A percentile compares a stretch with the other conserved stretches of the same genome.
Evolutionary conservation across 2,797 vertebrate species (phyloP).

Genomic region (Sibirionetta formosa): DNA sequence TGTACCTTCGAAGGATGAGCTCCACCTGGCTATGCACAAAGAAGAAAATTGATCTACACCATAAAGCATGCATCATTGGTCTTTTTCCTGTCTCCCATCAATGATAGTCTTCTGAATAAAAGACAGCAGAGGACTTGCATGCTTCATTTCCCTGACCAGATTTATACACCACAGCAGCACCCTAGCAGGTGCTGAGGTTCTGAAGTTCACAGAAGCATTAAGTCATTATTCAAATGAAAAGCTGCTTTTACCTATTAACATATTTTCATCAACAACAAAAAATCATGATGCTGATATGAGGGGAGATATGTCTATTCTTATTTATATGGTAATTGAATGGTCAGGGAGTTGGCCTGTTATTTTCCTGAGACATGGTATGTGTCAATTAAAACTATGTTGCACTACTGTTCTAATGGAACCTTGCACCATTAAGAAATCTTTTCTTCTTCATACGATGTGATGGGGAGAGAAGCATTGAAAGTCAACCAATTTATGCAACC

Average conservation of each 20-base stretch:
- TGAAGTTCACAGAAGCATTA: slow-evolving; percentile 44
- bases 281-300: slow-evolving; percentile 38
- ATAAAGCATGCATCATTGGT: background rate
- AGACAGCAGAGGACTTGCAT: background rate
- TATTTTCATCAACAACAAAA: slow-evolving; percentile 39
- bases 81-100: background rate
- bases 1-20: background rate
- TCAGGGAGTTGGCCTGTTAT: slow-evolving; percentile 29
- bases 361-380: background rate
- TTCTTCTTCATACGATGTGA: slow-evolving; percentile 4
- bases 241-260: slow-evolving; percentile 46
- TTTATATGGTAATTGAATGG: slow-evolving; percentile 64
- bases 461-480: slow-evolving; percentile 18
- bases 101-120: background rate
- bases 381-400: slow-evolving; percentile 7
- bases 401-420: background rate
- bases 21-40: background rate
- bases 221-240: slow-evolving; percentile 63
- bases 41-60: background rate
- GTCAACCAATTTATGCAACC: slow-evolving; percentile 24
- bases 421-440: slow-evolving; percentile 37
- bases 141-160: background rate
- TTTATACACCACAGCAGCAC: background rate
- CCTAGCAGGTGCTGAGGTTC: slow-evolving; percentile 15
- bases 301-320: slow-evolving; percentile 23